These are phyloP conservation scores for Aphidius colemani DNA, from an alignment of 2,888 invertebrate species.

Conservation along the genomic window DNA sequence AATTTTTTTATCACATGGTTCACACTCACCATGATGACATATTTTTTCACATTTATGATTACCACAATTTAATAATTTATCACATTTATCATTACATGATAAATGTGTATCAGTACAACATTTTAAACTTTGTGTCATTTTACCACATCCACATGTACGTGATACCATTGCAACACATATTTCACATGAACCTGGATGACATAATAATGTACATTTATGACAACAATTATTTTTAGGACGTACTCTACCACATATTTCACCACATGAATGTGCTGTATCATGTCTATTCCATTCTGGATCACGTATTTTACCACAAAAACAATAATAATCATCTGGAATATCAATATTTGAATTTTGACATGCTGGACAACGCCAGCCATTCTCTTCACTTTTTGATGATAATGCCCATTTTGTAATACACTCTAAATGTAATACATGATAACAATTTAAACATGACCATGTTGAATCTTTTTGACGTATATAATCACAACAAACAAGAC, in stretches of 20 bases:
- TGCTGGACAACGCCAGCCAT: slow-evolving; percentile 94
- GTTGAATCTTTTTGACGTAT: slow-evolving; percentile 80
- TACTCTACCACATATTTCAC: slow-evolving; percentile 78
- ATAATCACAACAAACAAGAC: slow-evolving; percentile 91
- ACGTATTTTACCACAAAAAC: slow-evolving; percentile 85
- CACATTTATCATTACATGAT: slow-evolving; percentile 77
- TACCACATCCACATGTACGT: slow-evolving; percentile 79
- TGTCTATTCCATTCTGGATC: slow-evolving; percentile 78
- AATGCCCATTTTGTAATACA: slow-evolving; percentile 93
- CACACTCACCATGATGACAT: slow-evolving; percentile 84
- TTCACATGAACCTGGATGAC: slow-evolving; percentile 96
- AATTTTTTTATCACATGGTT: slow-evolving; percentile 70
- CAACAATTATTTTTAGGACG: slow-evolving; percentile 55
- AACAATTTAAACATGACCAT: slow-evolving; percentile 92
- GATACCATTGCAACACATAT: slow-evolving; percentile 79
- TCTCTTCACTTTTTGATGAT: slow-evolving; percentile 72
- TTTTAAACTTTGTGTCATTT: slow-evolving; percentile 69
- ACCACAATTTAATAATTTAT: slow-evolving; percentile 75
- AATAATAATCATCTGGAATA: slow-evolving; percentile 81
- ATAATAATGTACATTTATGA: slow-evolving; percentile 59
- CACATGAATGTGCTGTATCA: slow-evolving; percentile 89
- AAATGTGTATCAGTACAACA: slow-evolving; percentile 76
- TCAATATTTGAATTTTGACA: slow-evolving; percentile 82
- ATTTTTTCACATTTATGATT: slow-evolving; percentile 73
- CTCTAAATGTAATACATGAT: slow-evolving; percentile 87